These are phyloP conservation scores for Zonitis immaculata DNA, from an alignment of 2,888 invertebrate genomes.

Conservation along the genomic window DNA sequence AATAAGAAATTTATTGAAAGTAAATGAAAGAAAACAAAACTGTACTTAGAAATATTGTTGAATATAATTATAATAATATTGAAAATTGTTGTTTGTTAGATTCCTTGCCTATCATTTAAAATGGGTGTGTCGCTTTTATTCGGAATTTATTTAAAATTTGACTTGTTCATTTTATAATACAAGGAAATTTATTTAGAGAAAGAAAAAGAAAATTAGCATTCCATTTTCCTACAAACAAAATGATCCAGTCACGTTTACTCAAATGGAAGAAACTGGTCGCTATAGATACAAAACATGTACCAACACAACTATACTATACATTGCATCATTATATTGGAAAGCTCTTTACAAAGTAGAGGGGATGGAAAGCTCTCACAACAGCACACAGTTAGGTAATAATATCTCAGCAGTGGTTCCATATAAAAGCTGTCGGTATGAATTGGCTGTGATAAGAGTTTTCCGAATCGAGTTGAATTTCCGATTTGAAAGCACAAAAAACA, in stretches of 20 bases:
- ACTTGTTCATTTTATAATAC: too few relatives aligned
- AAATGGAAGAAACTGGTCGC: slow-evolving; percentile 27
- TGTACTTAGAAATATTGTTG: slow-evolving; percentile 23
- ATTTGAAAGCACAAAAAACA: background rate
- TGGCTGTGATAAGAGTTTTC: background rate
- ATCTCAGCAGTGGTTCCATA: slow-evolving; percentile 3
- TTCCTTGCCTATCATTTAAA: too few relatives aligned
- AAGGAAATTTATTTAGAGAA: too few relatives aligned
- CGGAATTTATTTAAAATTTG: too few relatives aligned
- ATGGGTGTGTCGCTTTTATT: too few relatives aligned
- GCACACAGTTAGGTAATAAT: slow-evolving; percentile 20
- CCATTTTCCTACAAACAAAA: background rate
- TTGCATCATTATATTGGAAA: slow-evolving; percentile 2
- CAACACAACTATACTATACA: too few relatives aligned
- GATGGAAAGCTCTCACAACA: slow-evolving; percentile 10
- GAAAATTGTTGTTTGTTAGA: background rate
- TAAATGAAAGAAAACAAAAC: background rate
- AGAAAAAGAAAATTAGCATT: too few relatives aligned
- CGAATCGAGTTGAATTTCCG: background rate
- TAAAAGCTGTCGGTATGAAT: too few relatives aligned
- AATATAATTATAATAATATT: slow-evolving; percentile 13
- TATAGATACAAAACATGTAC: slow-evolving; percentile 28
- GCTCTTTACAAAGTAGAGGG: slow-evolving; percentile 14
- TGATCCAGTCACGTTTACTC: slow-evolving; percentile 21
- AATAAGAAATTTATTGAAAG: slow-evolving; percentile 17